Evolutionary conservation across 2,113 vertebrate genomes (phyloP).

Genomic region (Ammodytes dubius): DNA sequence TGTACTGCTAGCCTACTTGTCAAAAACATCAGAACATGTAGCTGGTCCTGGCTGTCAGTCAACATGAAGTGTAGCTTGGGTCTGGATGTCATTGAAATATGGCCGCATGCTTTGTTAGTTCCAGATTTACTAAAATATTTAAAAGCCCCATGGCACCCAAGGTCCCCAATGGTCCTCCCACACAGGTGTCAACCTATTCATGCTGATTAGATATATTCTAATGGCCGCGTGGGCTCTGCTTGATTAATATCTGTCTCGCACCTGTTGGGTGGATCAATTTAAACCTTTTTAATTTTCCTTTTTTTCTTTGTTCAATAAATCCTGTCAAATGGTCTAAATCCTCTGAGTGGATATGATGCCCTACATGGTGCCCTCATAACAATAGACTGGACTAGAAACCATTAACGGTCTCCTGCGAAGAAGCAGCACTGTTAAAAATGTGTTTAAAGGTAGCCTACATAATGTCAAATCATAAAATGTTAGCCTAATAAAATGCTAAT

Average conservation of each 20-base stretch:
- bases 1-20: too few species aligned
- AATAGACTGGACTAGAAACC: neutral
- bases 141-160: neutral
- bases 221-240: neutral
- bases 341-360: neutral
- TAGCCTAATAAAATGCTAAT: too few species aligned
- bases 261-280: neutral
- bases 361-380: neutral
- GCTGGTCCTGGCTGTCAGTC: neutral
- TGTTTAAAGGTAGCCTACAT: too few species aligned
- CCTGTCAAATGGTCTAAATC: neutral
- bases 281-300: neutral
- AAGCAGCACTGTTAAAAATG: neutral
- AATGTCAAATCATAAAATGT: too few species aligned
- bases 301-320: neutral
- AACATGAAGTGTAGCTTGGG: neutral
- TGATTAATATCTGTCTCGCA: neutral
- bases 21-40: neutral
- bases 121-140: conserved; percentile 9
- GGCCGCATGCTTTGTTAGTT: neutral
- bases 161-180: too few species aligned
- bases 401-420: neutral
- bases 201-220: neutral
- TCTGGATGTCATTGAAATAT: neutral
- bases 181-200: neutral